Base-by-base conservation (phyloP, 92 coral and sea anemone genomes). In the Meandrina meandrites region DNA sequence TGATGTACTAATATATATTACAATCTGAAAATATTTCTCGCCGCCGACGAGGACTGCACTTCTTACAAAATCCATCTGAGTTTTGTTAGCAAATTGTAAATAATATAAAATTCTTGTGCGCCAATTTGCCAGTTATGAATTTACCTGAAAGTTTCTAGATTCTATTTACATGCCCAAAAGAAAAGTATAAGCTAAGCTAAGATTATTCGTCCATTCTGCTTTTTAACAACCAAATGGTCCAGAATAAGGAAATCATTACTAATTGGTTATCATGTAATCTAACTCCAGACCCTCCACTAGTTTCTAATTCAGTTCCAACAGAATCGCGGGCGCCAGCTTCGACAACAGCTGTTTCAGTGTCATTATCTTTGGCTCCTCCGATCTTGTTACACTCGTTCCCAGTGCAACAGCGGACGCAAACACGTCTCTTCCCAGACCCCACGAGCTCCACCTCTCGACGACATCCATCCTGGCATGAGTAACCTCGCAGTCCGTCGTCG, bases 351-450 rank as follows among this genome's bases (percentile, higher is more conserved):
- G 73, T 77, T 85, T 77, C 82, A 76, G 81, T 76, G 19, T 47
- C 45, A 72, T 85, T 85, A 32, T 35, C 40, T 16, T 18, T 27
- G 24, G 68, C 32, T 53, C n/a, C 50, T 62, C 31, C 76, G 6
- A 27, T 19, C 75, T 67, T 58, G 78, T 92, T 92, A 73, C 95
- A 92, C 34, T 87, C 79, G 80, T 92, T 42, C 19, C 91, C 95
- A 87, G 86, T 64, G 79, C 95, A 92, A 72, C 95, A 92, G 18
- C 82, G 83, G 79, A 90, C 87, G 62, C 91, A 79, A 37, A 71
- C 72, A 2, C 89, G 87, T 81, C 64, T 92, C 78, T 76, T 84
- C 17, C 83, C 82, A 70, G 89, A 79, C 71, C 89, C 89, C 74
- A 71, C 79, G 3, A 86, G 48, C n/a, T 80, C 48, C 7, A 86